Percentiles rank a stretch among this genome's conserved stretches.
These are phyloP conservation scores for Diploptera punctata DNA, from an alignment of 2,888 invertebrate species.

Conservation along the genomic window DNA sequence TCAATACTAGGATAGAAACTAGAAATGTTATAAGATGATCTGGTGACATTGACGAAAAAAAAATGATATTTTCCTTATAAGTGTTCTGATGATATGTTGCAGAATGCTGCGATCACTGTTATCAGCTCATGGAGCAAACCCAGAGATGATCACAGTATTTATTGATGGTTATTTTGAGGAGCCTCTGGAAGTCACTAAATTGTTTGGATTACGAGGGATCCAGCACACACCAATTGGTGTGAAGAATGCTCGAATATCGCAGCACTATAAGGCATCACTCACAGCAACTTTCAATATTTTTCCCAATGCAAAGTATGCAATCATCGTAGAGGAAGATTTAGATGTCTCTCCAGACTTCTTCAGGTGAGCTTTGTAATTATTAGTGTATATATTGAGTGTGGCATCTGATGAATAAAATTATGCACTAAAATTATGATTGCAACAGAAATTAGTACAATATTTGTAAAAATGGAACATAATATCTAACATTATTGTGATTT, in stretches of 20 bases:
- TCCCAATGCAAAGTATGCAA: constrained; percentile 61
- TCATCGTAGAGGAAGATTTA: constrained; percentile 64
- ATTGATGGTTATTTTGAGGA: constrained; percentile 67
- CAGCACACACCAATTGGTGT: constrained; percentile 61
- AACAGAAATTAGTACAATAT: too few relatives aligned
- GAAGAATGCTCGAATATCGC: constrained; percentile 62
- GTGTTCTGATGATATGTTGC: too few relatives aligned
- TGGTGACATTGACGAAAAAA: too few relatives aligned
- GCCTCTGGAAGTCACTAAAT: constrained; percentile 60
- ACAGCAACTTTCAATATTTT: constrained; percentile 63
- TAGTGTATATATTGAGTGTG: too few relatives aligned
- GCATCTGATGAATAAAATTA: too few relatives aligned
- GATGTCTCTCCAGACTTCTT: constrained; percentile 65
- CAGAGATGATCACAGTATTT: constrained; percentile 62
- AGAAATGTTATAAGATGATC: too few relatives aligned
- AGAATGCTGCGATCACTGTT: constrained; percentile 61
- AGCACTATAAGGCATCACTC: constrained; percentile 65
- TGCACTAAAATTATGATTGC: too few relatives aligned
- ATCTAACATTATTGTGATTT: too few relatives aligned
- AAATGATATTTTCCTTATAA: too few relatives aligned
- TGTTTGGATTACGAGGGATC: constrained; percentile 61
- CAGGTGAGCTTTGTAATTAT: constrained; percentile 57
- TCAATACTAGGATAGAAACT: too few relatives aligned
- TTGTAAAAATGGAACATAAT: too few relatives aligned
- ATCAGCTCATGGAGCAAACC: constrained; percentile 59